Evolutionary conservation across 2,888 invertebrate genomes (phyloP), one percentile per base, ranked within the genome.

Genomic region (Caenorhabditis imperialis): DNA sequence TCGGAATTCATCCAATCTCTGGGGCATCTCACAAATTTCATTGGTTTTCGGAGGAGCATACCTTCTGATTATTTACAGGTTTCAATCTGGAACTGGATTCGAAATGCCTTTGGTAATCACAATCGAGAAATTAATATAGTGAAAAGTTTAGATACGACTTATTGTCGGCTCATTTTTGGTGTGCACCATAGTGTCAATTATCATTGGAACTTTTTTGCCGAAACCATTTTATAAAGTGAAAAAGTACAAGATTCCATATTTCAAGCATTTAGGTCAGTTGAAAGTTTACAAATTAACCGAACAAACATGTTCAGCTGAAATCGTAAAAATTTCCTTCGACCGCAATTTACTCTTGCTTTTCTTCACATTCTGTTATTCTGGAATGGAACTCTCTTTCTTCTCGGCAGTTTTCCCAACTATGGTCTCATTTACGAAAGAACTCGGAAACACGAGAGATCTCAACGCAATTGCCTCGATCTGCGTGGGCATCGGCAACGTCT

Each of bases 21-120:
- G 67, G 74, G 74, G 67, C 10, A n/a, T 74, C 5, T 57, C 74
- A 7, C 74, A 74, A 45, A 51, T 51, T 16, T 74, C 74, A 23
- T 20, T 74, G 5, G 57, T 67, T 12, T 54, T 57, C 33, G 74
- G 74, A 14, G 74, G 74, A 30, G 22, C 45, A 5, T 74, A 61
- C 27, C 40, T 74, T 4, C 27, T 74, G 14, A 22, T 67, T 10
- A 16, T 74, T 23, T 74, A 74, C 45, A 23, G 60, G 4, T 67
- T 62, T 18, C 67, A 74, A 27, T 51, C 42, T 35, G 55, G 51
- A 27, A 57, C 61, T 25, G 67, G 54, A 0, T 74, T 61, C 51
- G 42, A 61, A n/a, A 50, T 62, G 48, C 51, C 67, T 22, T 61
- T 74, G 51, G 73, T 73, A 6, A 25, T 25, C 16, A 7, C 30